Conservation (phyloP, 2,888 invertebrate genomes). For the Lasiommata megera region DNA sequence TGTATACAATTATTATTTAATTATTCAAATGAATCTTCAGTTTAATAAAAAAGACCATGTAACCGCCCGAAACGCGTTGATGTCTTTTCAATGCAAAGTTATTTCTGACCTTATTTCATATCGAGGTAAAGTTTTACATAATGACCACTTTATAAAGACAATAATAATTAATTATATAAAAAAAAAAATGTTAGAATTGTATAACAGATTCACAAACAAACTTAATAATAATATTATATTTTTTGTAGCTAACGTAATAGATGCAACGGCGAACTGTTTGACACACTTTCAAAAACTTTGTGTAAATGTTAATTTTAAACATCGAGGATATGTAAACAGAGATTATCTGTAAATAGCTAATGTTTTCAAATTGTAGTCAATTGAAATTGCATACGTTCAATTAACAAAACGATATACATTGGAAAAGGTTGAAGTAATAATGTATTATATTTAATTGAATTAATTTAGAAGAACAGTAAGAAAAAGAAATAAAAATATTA, state of each 20-base stretch:
- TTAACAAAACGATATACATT: background rate
- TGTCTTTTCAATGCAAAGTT: constrained; percentile 53
- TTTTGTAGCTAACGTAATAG: constrained; percentile 13
- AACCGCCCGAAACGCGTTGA: constrained; percentile 44
- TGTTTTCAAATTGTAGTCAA: constrained; percentile 1
- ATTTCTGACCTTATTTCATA: constrained; percentile 1
- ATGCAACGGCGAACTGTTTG: constrained; percentile 1
- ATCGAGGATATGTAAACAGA: constrained; percentile 6
- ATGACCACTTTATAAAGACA: background rate
- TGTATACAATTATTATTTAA: too few species aligned
- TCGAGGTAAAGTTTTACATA: constrained; percentile 14
- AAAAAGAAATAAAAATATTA: too few species aligned
- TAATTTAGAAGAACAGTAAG: too few species aligned
- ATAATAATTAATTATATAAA: constrained; percentile 3
- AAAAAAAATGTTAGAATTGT: background rate
- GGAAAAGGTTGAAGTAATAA: background rate
- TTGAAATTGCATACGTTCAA: background rate
- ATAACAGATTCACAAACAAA: constrained; percentile 6
- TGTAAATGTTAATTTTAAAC: constrained; percentile 6
- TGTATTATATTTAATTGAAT: background rate
- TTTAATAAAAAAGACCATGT: background rate
- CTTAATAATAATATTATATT: constrained; percentile 4
- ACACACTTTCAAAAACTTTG: constrained; percentile 17
- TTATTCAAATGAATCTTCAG: too few species aligned
- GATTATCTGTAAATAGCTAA: constrained; percentile 11